These are phyloP conservation scores for Poeciliopsis infans DNA, from an alignment of 2,797 vertebrate genomes.

Conservation along the genomic window DNA sequence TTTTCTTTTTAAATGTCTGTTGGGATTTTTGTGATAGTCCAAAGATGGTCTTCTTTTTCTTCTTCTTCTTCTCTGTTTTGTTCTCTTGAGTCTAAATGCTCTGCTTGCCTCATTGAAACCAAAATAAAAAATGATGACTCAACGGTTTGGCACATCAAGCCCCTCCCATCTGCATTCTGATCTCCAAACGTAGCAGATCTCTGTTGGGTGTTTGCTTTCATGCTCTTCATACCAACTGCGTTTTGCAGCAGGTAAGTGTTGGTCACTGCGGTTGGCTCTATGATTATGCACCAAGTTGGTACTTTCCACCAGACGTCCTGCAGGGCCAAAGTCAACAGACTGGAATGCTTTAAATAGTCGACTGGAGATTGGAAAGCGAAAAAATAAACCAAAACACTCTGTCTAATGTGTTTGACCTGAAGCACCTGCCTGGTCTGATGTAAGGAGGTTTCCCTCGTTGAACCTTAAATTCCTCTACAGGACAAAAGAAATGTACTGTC, in stretches of 20 bases:
- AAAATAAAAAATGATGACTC: background rate
- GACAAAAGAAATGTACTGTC: background rate
- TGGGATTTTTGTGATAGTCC: background rate
- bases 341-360: constrained; percentile 27
- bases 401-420: background rate
- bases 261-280: constrained; percentile 12
- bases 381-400: background rate
- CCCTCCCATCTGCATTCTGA: background rate
- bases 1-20: no score
- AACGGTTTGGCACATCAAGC: background rate
- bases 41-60: background rate
- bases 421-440: background rate
- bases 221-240: background rate
- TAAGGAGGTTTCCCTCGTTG: background rate
- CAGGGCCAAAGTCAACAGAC: constrained; percentile 61
- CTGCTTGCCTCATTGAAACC: background rate
- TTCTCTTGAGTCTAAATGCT: background rate
- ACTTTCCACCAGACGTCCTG: constrained; percentile 43
- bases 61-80: background rate
- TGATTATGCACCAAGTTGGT: constrained; percentile 26
- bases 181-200: background rate
- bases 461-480: background rate
- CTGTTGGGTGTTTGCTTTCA: constrained; percentile 6
- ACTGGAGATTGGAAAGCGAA: constrained; percentile 23
- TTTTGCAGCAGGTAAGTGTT: constrained; percentile 14